These are phyloP conservation scores for Pilophorus perplexus DNA, from an alignment of 2,888 invertebrate genomes.

Conservation along the genomic window DNA sequence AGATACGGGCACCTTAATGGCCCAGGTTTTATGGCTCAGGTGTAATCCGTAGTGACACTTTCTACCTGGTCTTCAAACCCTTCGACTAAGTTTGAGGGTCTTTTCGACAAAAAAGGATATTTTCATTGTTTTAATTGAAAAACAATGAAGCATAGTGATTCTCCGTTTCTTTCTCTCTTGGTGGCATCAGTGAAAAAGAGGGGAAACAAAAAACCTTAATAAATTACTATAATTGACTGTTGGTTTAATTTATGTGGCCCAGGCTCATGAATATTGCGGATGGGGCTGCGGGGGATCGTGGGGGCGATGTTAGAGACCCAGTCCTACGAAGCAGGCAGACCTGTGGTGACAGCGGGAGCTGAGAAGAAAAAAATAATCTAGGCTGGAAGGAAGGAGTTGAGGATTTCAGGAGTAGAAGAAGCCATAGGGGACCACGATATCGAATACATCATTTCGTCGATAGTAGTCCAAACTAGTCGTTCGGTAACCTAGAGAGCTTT, in stretches of 20 bases:
- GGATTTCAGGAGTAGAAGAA: too few relatives aligned
- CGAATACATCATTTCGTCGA: too few relatives aligned
- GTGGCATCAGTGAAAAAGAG: constrained; percentile 7
- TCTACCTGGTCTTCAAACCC: constrained; percentile 23
- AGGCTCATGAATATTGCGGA: constrained; percentile 22
- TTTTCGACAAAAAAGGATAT: neutral
- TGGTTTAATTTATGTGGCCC: constrained; percentile 32
- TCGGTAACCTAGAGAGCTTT: too few relatives aligned
- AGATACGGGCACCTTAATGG: constrained; percentile 21
- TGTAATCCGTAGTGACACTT: constrained; percentile 33
- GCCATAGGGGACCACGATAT: too few relatives aligned
- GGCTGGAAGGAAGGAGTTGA: too few relatives aligned
- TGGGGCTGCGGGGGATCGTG: neutral
- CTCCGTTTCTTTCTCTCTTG: constrained; percentile 28
- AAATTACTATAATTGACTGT: constrained; percentile 37
- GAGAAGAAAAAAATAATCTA: too few relatives aligned
- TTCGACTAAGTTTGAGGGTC: constrained; percentile 12
- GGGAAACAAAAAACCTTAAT: constrained; percentile 27
- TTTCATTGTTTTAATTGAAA: constrained; percentile 36
- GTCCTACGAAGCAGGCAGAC: too few relatives aligned
- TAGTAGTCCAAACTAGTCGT: too few relatives aligned
- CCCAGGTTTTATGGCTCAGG: constrained; percentile 12
- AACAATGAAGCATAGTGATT: constrained; percentile 23
- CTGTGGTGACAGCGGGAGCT: too few relatives aligned
- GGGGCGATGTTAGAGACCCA: constrained; percentile 10